phyloP scores from a whole-genome alignment of 2,797 vertebrate species.

The Lacerta viridis region DNA sequence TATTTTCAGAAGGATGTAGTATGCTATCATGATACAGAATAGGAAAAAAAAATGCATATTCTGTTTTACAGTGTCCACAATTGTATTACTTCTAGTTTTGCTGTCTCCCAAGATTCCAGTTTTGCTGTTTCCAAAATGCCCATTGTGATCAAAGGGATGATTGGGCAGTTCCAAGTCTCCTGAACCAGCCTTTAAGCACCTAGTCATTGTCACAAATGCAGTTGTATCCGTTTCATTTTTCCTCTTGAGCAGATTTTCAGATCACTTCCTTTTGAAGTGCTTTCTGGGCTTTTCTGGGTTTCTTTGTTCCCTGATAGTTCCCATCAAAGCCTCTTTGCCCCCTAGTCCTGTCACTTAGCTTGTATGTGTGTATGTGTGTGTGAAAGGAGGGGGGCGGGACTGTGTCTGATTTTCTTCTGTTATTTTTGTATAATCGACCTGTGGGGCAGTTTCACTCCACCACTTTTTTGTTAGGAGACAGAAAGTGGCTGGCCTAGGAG shows the following conservation, averaged over 20 bases:
- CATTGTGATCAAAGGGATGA: constrained; percentile 50
- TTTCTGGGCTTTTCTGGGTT: constrained; percentile 33
- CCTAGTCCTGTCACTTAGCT: constrained; percentile 55
- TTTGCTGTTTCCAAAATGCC: constrained; percentile 60
- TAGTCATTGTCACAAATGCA: constrained; percentile 21
- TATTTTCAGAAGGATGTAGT: constrained; percentile 46
- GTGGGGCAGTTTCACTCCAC: constrained; percentile 52
- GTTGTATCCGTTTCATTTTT: constrained; percentile 37
- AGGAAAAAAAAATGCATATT: constrained; percentile 68
- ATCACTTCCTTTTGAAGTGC: constrained; percentile 51
- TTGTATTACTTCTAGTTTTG: constrained; percentile 50
- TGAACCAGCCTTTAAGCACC: constrained; percentile 50
- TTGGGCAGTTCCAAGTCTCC: constrained; percentile 47
- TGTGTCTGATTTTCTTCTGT: neutral
- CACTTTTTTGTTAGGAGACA: constrained; percentile 40
- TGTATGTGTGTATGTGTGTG: constrained; percentile 13
- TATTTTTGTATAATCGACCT: constrained; percentile 12
- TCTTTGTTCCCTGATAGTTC: constrained; percentile 9
- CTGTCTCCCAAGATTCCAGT: constrained; percentile 35
- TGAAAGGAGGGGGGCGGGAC: neutral
- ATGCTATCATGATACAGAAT: constrained; percentile 57
- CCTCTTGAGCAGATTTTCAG: constrained; percentile 35
- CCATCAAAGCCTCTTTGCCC: constrained; percentile 38
- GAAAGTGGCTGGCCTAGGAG: constrained; percentile 71
- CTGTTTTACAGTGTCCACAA: constrained; percentile 58